These are phyloP conservation scores for Onthophagus sagittarius DNA, from an alignment of 2,888 invertebrate species.

Conservation along the genomic window DNA sequence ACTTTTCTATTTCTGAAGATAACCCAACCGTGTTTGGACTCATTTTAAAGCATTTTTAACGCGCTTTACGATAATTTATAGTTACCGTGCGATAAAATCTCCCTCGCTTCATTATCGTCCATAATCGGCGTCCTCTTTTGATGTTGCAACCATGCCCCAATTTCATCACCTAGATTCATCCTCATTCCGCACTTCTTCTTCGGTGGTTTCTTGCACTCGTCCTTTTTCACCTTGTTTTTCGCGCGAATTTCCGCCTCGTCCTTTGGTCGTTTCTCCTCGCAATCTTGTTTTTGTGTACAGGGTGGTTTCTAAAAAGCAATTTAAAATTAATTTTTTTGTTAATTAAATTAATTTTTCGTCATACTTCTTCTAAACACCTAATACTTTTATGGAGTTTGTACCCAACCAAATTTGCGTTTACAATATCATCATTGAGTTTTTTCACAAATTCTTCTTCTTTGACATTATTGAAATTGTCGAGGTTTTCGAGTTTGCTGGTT, in stretches of 20 bases:
- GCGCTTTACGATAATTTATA: not conserved
- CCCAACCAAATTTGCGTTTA: not conserved
- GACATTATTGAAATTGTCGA: too few species aligned
- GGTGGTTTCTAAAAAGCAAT: not conserved
- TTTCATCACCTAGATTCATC: conserved; percentile 5
- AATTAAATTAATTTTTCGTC: not conserved
- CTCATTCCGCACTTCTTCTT: conserved; percentile 5
- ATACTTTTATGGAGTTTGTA: not conserved
- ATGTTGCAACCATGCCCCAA: conserved; percentile 14
- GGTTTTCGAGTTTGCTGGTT: conserved; percentile 12
- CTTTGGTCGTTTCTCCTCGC: conserved; percentile 5
- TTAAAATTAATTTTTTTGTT: not conserved
- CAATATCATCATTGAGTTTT: too few species aligned
- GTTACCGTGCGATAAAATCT: not conserved
- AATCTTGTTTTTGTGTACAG: not conserved
- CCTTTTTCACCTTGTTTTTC: conserved; percentile 1
- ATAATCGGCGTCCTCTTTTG: conserved; percentile 7
- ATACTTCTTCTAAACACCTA: not conserved
- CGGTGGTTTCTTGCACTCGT: not conserved
- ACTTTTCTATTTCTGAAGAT: too few species aligned
- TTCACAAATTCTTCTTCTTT: not conserved
- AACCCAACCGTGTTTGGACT: too few species aligned
- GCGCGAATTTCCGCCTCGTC: conserved; percentile 8
- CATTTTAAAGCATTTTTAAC: too few species aligned
- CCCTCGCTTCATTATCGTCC: not conserved